Base-by-base conservation (phyloP, 2,888 invertebrate species). In the Meloe dianella region DNA sequence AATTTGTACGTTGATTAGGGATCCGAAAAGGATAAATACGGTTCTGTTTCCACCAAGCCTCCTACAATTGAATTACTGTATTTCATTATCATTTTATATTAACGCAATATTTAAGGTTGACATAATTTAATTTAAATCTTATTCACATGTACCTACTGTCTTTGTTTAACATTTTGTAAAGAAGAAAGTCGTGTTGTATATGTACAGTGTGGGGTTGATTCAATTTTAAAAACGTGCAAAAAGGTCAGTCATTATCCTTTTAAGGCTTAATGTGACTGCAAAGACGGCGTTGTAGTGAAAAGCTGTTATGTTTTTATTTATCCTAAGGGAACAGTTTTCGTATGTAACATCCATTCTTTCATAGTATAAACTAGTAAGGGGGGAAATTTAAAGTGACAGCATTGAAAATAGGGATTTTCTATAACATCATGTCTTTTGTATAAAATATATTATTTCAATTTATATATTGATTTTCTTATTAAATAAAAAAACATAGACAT, bases 231-330 rank as follows among this genome's bases (percentile, higher is more conserved):
- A 62, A 63, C 62, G 60, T 57, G 63, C 24, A 56, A 63, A 47
- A 67, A 61, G 61, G 54, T 65, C 62, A 67, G 64, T 64, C 67
- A 67, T 64, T 67, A 67, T 67, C 61, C 64, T 62, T 67, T 67
- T 63, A 60, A 58, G 32, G 57, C 60, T 64, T 61, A 67, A 67
- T 67, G 61, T 62, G 64, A 67, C 61, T 64, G 67, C 61, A 62
- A 67, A 64, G 59, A 67, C 64, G 58, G 20, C 38, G 64, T 60
- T 58, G 58, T 65, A 63, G 63, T 56, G 65, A 65, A 68, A 65
- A 60, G 69, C 74, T 73, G 72, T 74, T 74, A 76, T 72, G 74
- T 75, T 78, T 77, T 78, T 78, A 78, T 77, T 74, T 72, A 74
- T 78, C 77, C 77, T 73, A 30, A 60, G 75, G 77, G 77, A 77